These are phyloP conservation scores for western clawed frog (Xenopus tropicalis) DNA, from an alignment of 2,113 vertebrate species.

Conservation along the genomic window UCB_Xtro_10.0 CM004445.2:147110001-147110500, in stretches of 20 bases:
- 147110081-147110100: slow-evolving; percentile 88
- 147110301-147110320: slow-evolving; percentile 78
- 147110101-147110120: slow-evolving; percentile 76
- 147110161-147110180: too few relatives aligned
- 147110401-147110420: too few relatives aligned
- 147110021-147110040: slow-evolving; percentile 86
- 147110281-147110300: slow-evolving; percentile 76
- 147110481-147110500: slow-evolving; percentile 80
- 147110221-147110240: slow-evolving; percentile 80
- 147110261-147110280: slow-evolving; percentile 79
- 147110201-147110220: slow-evolving; percentile 74
- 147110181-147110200: too few relatives aligned
- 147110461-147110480: slow-evolving; percentile 80
- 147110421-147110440: slow-evolving; percentile 75
- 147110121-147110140: background rate
- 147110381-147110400: too few relatives aligned
- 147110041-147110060: slow-evolving; percentile 80
- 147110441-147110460: slow-evolving; percentile 75
- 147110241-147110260: slow-evolving; percentile 83
- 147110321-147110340: slow-evolving; percentile 69
- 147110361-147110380: too few relatives aligned
- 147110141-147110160: too few relatives aligned
- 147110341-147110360: too few relatives aligned
- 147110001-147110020: slow-evolving; percentile 81
- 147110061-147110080: slow-evolving; percentile 86